phyloP scores from a whole-genome alignment of 2,113 vertebrate species.

The Lota lota region DNA sequence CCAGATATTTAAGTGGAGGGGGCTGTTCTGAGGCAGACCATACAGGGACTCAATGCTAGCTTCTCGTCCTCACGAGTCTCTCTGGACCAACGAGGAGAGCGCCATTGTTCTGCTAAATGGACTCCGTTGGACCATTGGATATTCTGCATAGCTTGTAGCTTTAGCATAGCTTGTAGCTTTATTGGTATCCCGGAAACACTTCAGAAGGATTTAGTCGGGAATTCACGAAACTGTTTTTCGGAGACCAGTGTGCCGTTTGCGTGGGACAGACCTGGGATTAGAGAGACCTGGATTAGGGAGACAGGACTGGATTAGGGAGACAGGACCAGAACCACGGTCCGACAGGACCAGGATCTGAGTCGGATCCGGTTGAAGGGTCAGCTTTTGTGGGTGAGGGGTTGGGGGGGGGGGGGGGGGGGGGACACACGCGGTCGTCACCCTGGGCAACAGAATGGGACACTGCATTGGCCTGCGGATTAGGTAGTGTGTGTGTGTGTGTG shows the following conservation, averaged over 20 bases:
- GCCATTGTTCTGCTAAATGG: too few species aligned
- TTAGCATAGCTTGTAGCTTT: too few species aligned
- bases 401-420: constrained; percentile 42
- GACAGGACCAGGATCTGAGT: too few species aligned
- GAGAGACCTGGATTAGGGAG: too few species aligned
- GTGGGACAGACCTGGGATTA: too few species aligned
- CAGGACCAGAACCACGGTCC: neutral
- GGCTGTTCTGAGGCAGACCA: neutral
- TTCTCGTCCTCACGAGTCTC: too few species aligned
- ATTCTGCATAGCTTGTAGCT: too few species aligned
- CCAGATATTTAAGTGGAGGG: neutral
- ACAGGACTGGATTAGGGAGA: neutral
- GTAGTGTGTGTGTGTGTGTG: constrained; percentile 39
- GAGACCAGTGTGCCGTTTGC: neutral
- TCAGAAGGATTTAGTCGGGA: neutral
- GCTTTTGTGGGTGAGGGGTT: neutral
- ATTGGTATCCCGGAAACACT: too few species aligned
- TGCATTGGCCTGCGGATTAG: constrained; percentile 75
- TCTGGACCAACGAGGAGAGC: too few species aligned
- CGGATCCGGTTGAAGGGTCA: neutral
- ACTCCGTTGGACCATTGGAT: too few species aligned
- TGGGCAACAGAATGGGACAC: constrained; percentile 74
- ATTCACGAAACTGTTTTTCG: neutral
- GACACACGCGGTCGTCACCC: constrained; percentile 62
- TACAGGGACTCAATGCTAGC: neutral